Evolutionary conservation across 2,797 vertebrate genomes (phyloP).

Genomic region (Okamejei kenojei): DNA sequence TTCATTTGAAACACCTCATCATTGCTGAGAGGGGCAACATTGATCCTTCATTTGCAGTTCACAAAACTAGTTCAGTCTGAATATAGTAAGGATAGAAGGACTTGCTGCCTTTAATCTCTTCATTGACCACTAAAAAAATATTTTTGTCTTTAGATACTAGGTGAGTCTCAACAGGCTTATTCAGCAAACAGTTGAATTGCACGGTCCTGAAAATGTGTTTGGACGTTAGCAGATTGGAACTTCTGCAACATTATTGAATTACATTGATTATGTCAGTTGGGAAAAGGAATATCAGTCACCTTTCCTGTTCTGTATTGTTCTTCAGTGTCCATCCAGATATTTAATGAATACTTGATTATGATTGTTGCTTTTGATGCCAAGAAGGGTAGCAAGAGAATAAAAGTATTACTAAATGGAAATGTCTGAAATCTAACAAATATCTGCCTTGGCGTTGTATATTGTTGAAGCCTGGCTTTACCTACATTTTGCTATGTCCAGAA

Average conservation of each 20-base stretch:
- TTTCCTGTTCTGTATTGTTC: neutral
- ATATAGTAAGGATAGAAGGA: neutral
- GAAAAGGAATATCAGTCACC: neutral
- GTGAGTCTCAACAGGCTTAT: neutral
- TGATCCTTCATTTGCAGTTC: neutral
- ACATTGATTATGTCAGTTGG: neutral
- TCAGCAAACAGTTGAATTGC: neutral
- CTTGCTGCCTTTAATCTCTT: neutral
- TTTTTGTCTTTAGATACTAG: neutral
- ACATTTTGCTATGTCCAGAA: neutral
- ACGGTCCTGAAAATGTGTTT: neutral
- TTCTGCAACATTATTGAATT: no score
- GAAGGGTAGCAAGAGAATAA: neutral
- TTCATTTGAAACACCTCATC: neutral
- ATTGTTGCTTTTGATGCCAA: neutral
- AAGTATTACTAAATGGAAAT: neutral
- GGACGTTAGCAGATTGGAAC: neutral
- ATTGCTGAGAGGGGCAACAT: neutral
- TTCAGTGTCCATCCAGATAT: neutral
- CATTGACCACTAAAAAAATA: neutral
- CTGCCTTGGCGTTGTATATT: neutral
- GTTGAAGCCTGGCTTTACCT: neutral
- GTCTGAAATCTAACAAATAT: neutral
- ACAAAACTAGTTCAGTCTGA: neutral
- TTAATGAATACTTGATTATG: neutral